Conservation (phyloP, 53 echinoderm and acorn worm species). For the Pentamera pediparva region DNA sequence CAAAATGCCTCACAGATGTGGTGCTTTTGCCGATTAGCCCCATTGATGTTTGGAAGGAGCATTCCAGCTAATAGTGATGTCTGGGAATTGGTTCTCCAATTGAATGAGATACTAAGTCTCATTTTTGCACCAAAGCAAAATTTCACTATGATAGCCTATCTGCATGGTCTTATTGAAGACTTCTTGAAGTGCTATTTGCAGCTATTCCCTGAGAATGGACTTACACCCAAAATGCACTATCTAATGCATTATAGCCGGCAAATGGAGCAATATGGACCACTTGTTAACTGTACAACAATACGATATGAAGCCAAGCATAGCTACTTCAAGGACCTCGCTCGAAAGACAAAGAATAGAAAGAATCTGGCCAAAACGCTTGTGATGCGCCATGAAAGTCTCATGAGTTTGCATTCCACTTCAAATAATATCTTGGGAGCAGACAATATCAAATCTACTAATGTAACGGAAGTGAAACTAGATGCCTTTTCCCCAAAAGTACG, state of each 20-base stretch:
- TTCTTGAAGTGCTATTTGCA: background rate
- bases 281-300: constrained; percentile 10
- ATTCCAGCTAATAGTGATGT: constrained; percentile 11
- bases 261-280: background rate
- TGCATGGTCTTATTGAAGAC: constrained; percentile 12
- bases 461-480: background rate
- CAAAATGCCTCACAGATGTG: constrained; percentile 25
- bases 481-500: background rate
- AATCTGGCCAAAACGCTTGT: constrained; percentile 7
- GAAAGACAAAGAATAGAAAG: constrained; percentile 9
- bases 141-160: constrained; percentile 13
- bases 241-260: background rate
- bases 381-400: constrained; percentile 2
- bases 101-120: constrained; percentile 7
- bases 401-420: background rate
- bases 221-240: constrained; percentile 16
- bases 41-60: constrained; percentile 1
- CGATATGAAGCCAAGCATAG: background rate
- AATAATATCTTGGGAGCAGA: background rate
- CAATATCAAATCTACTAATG: background rate
- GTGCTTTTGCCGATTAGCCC: constrained; percentile 6
- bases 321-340: background rate
- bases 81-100: constrained; percentile 13
- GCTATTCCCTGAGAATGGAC: background rate
- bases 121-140: constrained; percentile 1